Base-by-base conservation (phyloP, 2,113 vertebrate genomes). In the Scomber scombrus region DNA sequence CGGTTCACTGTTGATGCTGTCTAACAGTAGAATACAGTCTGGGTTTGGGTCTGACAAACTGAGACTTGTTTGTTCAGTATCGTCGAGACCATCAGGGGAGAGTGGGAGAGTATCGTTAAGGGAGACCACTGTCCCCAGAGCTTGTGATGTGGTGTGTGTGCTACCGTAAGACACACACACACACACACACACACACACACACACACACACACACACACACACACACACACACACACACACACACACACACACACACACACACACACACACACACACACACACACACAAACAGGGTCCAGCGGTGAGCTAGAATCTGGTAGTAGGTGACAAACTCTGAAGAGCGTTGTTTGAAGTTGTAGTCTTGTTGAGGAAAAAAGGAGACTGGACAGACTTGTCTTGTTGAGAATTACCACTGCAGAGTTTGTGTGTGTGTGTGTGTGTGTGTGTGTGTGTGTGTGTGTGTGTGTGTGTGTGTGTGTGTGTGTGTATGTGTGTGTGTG, bases 21-120 rank as follows among this genome's bases (percentile, higher is more conserved):
- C 66, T 67, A 50, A 31, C 71, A 71, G 69, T 23, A 71, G 34
- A 77, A 70, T 85, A 8, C 71, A 70, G 11, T 84, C 47, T 63
- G 71, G 71, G 47, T 88, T 80, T 63, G 54, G 60, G 18, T 87
- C 62, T 93, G 92, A 91, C 92, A 91, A 86, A 89, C 78, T 85
- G 75, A 62, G 68, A 81, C 64, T 80, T 69, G 68, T 90, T 92
- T 88, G 78, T 86, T 89, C 70, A 85, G 77, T 63, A 66, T 49
- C 75, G n/a, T 63, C 16, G 14, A 86, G 79, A 85, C 82, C 78
- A 78, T 49, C 67, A 77, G 82, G 62, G 54, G 66, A 87, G 80
- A 81, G 2, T 47, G 68, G 72, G 74, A 46, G 81, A 81, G 81
- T 73, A 62, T 90, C 45, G 81, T 89, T 89, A 88, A 73, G 88